These are phyloP conservation scores for Eledona agricola DNA, from an alignment of 2,888 invertebrate species.

Conservation along the genomic window DNA sequence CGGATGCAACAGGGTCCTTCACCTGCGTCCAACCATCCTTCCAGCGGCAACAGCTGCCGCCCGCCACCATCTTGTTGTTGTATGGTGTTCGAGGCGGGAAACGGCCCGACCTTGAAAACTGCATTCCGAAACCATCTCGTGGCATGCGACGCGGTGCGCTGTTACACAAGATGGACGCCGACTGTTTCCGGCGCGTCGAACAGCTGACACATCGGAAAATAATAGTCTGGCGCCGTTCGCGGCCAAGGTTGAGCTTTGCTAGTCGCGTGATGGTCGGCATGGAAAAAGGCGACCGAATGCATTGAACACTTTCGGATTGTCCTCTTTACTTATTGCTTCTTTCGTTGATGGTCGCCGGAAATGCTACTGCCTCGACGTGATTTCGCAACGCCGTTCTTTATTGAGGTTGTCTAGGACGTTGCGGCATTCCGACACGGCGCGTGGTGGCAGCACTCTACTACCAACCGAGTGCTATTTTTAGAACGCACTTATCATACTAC, in stretches of 20 bases:
- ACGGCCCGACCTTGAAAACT: conserved; percentile 33
- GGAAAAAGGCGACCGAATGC: too few relatives aligned
- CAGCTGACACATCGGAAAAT: conserved; percentile 44
- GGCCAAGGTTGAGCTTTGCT: conserved; percentile 54
- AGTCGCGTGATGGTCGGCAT: conserved; percentile 45
- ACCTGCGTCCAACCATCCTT: conserved; percentile 34
- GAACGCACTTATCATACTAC: conserved; percentile 53
- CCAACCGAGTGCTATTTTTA: conserved; percentile 53
- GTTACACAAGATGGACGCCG: too few relatives aligned
- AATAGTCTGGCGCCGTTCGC: conserved; percentile 50
- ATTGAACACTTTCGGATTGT: too few relatives aligned
- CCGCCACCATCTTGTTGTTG: too few relatives aligned
- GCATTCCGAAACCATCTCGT: conserved; percentile 33
- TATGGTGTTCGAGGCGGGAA: too few relatives aligned
- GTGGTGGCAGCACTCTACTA: conserved; percentile 45
- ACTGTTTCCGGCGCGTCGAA: conserved; percentile 24
- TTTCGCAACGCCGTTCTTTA: conserved; percentile 6
- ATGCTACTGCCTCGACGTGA: conserved; percentile 1
- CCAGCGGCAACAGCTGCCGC: conserved; percentile 22
- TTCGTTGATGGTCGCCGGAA: background rate
- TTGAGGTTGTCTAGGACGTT: conserved; percentile 24
- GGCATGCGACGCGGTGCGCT: conserved; percentile 4
- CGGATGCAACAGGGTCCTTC: conserved; percentile 42
- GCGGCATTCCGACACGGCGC: conserved; percentile 44
- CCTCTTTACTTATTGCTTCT: too few relatives aligned